A percentile compares a stretch with the other conserved stretches of the same genome.
These are phyloP conservation scores for Ardeotis arabs DNA, from an alignment of 2,113 vertebrate species.

Conservation along the genomic window DNA sequence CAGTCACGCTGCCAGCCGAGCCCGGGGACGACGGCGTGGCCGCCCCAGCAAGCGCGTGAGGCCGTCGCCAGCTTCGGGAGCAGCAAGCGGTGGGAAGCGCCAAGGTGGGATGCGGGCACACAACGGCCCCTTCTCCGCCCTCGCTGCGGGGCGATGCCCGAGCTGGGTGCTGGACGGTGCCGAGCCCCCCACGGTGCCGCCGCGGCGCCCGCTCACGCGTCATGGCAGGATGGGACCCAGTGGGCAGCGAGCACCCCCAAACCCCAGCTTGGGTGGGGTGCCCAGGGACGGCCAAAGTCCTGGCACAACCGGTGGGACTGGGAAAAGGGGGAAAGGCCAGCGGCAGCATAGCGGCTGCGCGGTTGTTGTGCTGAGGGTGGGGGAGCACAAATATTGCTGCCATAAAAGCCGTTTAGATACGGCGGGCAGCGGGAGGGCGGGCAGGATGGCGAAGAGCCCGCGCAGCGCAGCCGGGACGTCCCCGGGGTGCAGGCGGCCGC, in stretches of 20 bases:
- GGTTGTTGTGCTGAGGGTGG: fast-evolving
- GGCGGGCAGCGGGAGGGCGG: not conserved
- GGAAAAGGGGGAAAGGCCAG: not conserved
- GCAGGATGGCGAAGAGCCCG: not conserved
- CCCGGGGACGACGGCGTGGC: fast-evolving
- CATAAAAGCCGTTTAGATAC: not conserved
- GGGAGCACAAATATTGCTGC: not conserved
- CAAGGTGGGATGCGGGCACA: not conserved
- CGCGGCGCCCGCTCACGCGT: fast-evolving
- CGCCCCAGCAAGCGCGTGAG: fast-evolving
- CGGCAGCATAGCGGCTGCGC: fast-evolving
- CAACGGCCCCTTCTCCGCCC: not conserved
- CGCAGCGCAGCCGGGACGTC: fast-evolving
- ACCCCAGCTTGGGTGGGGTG: too few relatives aligned
- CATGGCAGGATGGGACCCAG: not conserved
- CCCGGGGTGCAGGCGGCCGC: fast-evolving
- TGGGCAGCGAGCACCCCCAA: too few relatives aligned
- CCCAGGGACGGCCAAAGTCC: too few relatives aligned
- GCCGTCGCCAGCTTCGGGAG: not conserved
- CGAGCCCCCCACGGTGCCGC: not conserved
- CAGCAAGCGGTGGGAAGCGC: not conserved
- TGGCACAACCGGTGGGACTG: fast-evolving
- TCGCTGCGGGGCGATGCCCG: not conserved
- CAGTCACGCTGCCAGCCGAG: fast-evolving
- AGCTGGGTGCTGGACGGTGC: not conserved